Base-by-base conservation (phyloP, 2,113 vertebrate species). In the Perca fluviatilis region DNA sequence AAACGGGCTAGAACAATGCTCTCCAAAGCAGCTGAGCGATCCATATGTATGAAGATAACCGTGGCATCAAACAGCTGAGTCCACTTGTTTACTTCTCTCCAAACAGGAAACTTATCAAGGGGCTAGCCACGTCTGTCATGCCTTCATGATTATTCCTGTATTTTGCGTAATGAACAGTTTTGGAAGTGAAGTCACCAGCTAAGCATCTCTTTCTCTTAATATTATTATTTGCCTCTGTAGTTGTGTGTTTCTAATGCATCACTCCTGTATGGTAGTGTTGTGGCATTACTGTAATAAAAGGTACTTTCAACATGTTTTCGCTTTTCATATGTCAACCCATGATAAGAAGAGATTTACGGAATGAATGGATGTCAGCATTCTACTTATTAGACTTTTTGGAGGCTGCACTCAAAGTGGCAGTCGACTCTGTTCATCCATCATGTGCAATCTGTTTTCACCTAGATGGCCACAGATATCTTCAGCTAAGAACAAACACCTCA, bases 401-500 rank as follows among this genome's bases (percentile, higher is more conserved):
- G 56, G 27, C 9, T 47, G 81, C 62, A 50, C 56, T 81, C 36
- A 77, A 64, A 89, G 77, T 60, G 84, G 47, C 71, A 67, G 80
- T 72, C 63, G 70, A 68, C 21, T 49, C 49, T 61, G 47, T 65
- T 81, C 85, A 93, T 90, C 71, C 72, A 86, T 93, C 89, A 93
- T 40, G 43, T 60, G 88, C 81, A 89, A 89, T 88, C 81, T 88
- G 60, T 74, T 86, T 87, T 88, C 69, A 70, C 83, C 51, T 18
- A 82, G 81, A 89, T 90, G 53, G 50, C 50, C 50, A 60, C 74
- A 71, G 83, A 86, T 86, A 87, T 88, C 64, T 86, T 79, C 75
- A 67, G 21, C 83, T 70, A 53, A 86, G 60, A 88, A 87, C 78
- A 91, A 90, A 87, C 83, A 86, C 43, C 83, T 89, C 86, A 88